These are phyloP conservation scores for Perca flavescens DNA, from an alignment of 2,113 vertebrate species.

Conservation along the genomic window DNA sequence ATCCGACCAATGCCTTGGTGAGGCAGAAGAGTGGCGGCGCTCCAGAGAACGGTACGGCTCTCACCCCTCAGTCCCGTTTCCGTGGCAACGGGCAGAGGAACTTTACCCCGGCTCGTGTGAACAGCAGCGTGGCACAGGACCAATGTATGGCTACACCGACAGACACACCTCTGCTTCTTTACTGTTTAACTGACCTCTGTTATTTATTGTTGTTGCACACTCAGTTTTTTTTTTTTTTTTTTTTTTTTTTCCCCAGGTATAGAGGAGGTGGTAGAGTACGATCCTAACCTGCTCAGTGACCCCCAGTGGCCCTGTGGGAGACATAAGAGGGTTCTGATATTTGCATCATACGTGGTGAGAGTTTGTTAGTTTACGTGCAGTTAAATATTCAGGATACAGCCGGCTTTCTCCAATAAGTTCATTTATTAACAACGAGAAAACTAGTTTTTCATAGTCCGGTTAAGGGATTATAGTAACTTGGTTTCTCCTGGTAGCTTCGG, in stretches of 20 bases:
- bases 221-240: background rate
- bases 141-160: conserved; percentile 77
- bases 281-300: conserved; percentile 95
- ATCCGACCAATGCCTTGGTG: conserved; percentile 93
- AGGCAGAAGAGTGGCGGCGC: conserved; percentile 82
- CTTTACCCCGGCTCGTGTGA: conserved; percentile 85
- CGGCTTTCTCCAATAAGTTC: background rate
- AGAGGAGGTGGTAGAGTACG: conserved; percentile 90
- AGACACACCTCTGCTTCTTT: background rate
- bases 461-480: background rate
- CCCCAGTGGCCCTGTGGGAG: conserved; percentile 98
- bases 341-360: conserved; percentile 96
- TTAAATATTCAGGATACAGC: background rate
- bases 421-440: background rate
- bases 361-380: background rate
- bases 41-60: conserved; percentile 74
- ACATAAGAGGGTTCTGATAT: conserved; percentile 97
- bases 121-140: conserved; percentile 81
- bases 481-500: background rate
- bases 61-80: conserved; percentile 79
- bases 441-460: background rate
- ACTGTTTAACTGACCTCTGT: background rate
- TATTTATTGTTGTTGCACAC: background rate
- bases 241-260: conserved; percentile 71
- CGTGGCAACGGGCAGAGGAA: conserved; percentile 83